Evolutionary conservation across 1,140 invertebrate genomes (phyloP), one percentile per base, ranked within the genome.

Genomic region (Drosophila saltans): DNA sequence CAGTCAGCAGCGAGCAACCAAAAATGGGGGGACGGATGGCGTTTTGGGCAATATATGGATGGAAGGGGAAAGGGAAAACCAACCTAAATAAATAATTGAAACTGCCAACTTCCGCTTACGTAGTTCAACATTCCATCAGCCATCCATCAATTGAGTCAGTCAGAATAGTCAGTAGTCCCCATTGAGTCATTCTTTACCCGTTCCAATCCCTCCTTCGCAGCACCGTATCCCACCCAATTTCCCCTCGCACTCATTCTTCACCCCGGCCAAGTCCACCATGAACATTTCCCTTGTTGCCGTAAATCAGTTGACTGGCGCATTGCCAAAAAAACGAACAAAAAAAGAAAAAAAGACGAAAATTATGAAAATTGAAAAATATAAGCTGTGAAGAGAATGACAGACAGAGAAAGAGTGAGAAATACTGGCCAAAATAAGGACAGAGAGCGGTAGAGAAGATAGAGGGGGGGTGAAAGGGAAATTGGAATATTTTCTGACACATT

Each of bases 271-370:
- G 21, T 52, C 45, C 6, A 10, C 45, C 45, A 52, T 52, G 21
- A 52, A 40, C 33, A 24, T 45, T 63, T 63, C 43, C 28, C 43
- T 63, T 16, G 36, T 63, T 63, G 61, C 61, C 43, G 61, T 48
- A 43, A 48, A 45, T 63, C 40, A 63, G 61, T 63, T 63, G 40
- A 24, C 40, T 43, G 69, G 75, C 60, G 62, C 70, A 71, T 72
- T 43, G 61, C 48, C 62, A 64, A 68, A 80, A 36, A 36, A 36
- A 30, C 2, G 4, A 30, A 30, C 2, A 66, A 65, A 41, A 24
- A 39, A 26, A 16, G 8, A 30, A 60, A 60, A 24, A 41, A 52
- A 66, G 39, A 56, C 41, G 10, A 36, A 66, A 61, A 39, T 26
- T 24, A 11, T 26, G 58, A 26, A 74, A 75, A 75, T 74, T 39